Conservation (phyloP, 2,113 vertebrate species). For the Ranitomeya variabilis region DNA sequence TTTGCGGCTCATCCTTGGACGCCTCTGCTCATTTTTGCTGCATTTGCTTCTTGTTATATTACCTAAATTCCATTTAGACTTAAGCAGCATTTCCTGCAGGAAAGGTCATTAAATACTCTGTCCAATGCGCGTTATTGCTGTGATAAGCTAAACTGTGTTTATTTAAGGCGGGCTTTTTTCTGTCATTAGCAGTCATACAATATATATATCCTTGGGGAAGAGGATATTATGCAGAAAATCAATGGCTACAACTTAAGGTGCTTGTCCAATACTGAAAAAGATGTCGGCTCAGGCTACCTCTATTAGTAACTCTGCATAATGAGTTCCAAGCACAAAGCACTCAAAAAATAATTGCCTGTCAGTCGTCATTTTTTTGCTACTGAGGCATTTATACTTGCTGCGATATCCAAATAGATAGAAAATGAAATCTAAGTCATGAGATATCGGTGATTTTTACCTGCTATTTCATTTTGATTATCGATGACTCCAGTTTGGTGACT, state of each 20-base stretch:
- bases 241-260: constrained; percentile 38
- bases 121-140: constrained; percentile 43
- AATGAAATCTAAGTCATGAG: neutral
- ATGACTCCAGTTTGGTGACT: too few relatives aligned
- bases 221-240: constrained; percentile 41
- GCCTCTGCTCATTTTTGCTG: constrained; percentile 17
- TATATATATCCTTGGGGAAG: constrained; percentile 33
- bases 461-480: neutral
- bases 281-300: neutral
- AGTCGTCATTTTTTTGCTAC: neutral
- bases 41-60: constrained; percentile 46
- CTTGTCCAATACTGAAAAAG: constrained; percentile 12
- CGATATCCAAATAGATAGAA: neutral
- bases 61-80: constrained; percentile 43
- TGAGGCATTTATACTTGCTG: too few relatives aligned
- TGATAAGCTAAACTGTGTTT: constrained; percentile 52
- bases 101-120: constrained; percentile 44
- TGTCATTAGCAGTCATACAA: constrained; percentile 37
- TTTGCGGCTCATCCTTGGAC: constrained; percentile 26
- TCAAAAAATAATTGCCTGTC: neutral
- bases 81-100: constrained; percentile 44
- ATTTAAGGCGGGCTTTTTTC: constrained; percentile 27
- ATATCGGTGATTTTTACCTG: neutral
- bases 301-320: neutral
- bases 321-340: neutral